Conservation (phyloP, 1,140 invertebrate genomes). For the Monomorium pharaonis region DNA sequence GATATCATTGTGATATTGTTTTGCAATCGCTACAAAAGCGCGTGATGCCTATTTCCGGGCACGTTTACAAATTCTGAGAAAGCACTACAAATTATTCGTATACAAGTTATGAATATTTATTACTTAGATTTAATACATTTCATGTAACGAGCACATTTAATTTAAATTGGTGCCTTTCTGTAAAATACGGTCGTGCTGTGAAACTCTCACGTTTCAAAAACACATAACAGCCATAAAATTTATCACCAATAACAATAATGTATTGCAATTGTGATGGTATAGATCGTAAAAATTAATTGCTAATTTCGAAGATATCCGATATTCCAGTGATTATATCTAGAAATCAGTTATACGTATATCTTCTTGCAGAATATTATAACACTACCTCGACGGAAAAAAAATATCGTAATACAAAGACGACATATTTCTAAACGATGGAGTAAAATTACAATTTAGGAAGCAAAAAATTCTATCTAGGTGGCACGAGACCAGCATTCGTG, state of each 20-base stretch:
- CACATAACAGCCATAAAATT: not conserved
- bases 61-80: not conserved
- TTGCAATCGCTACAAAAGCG: conserved; percentile 15
- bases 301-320: not conserved
- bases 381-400: not conserved
- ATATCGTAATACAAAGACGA: not conserved
- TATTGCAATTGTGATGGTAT: not conserved
- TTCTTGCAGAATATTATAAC: not conserved
- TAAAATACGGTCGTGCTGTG: not conserved
- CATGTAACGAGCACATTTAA: conserved; percentile 1
- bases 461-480: conserved; percentile 39
- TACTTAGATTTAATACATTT: not conserved
- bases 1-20: conserved; percentile 24
- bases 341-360: not conserved
- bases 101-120: not conserved
- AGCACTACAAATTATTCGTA: not conserved
- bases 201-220: not conserved
- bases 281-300: conserved; percentile 30
- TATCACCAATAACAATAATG: not conserved
- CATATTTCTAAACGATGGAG: not conserved
- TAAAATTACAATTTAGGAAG: conserved; percentile 41
- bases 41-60: not conserved
- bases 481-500: conserved; percentile 21
- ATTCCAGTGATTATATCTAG: not conserved
- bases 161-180: not conserved